Evolutionary conservation across 2,797 vertebrate genomes (phyloP).

Genomic region (Brotula barbata): DNA sequence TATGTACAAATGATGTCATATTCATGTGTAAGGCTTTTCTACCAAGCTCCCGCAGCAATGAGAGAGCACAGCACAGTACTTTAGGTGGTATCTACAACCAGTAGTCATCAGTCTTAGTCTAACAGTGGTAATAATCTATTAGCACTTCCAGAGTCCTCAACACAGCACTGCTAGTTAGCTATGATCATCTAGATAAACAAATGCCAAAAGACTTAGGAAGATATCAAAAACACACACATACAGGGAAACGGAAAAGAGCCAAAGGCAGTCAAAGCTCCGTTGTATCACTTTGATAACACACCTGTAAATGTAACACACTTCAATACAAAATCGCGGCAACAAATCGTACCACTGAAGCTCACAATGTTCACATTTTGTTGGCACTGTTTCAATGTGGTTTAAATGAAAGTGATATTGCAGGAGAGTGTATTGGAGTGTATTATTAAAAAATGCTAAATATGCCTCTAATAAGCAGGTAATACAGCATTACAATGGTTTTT

Average conservation of each 20-base stretch:
- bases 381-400: too few relatives aligned
- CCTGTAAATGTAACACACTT: too few relatives aligned
- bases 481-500: too few relatives aligned
- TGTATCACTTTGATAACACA: too few relatives aligned
- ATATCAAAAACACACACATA: slow-evolving; percentile 18
- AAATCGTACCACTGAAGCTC: too few relatives aligned
- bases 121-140: slow-evolving; percentile 1
- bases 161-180: slow-evolving; percentile 39
- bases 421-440: too few relatives aligned
- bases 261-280: background rate
- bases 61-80: slow-evolving; percentile 48
- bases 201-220: too few relatives aligned
- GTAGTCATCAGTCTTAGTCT: slow-evolving; percentile 45
- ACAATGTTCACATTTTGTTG: too few relatives aligned
- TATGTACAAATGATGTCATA: slow-evolving; percentile 8
- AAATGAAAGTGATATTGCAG: too few relatives aligned
- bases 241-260: background rate
- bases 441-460: too few relatives aligned
- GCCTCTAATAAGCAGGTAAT: too few relatives aligned
- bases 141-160: slow-evolving; percentile 46
- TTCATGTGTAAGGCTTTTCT: slow-evolving; percentile 42
- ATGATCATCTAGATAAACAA: slow-evolving; percentile 10
- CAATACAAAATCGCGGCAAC: too few relatives aligned
- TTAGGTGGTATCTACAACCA: slow-evolving; percentile 37
- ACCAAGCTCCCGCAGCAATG: slow-evolving; percentile 16